A percentile compares a stretch with the other conserved stretches of the same genome.
These are phyloP conservation scores for Bucorvus abyssinicus DNA, from an alignment of 2,797 vertebrate genomes.

Conservation along the genomic window DNA sequence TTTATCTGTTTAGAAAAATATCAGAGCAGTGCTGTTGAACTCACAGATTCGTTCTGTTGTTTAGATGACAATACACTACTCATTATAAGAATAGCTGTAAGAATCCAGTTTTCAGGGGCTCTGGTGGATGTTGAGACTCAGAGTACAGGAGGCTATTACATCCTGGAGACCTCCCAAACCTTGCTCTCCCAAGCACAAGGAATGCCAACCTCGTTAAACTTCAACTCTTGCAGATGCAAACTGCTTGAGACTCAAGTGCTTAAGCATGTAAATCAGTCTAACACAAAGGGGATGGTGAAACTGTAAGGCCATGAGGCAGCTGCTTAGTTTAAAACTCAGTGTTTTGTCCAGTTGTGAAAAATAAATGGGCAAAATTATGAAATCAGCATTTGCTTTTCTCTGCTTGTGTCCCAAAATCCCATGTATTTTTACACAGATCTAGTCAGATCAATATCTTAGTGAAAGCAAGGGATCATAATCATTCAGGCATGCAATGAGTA, in stretches of 20 bases:
- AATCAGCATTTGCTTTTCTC: background rate
- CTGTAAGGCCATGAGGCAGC: background rate
- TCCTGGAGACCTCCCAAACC: background rate
- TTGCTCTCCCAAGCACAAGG: background rate
- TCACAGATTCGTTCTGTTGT: background rate
- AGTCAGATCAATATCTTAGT: background rate
- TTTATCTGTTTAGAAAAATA: background rate
- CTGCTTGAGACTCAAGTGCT: background rate
- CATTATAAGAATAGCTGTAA: background rate
- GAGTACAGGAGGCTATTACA: background rate
- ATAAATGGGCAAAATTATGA: background rate
- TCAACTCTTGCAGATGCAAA: background rate
- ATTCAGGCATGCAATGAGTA: background rate
- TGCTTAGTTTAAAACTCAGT: background rate
- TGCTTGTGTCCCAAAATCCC: background rate
- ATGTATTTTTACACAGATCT: background rate
- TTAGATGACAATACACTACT: background rate
- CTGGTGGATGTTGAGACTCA: background rate
- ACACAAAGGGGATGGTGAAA: background rate
- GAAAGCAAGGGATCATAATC: background rate
- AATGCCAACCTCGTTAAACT: background rate
- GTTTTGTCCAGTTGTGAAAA: background rate
- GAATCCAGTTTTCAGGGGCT: background rate
- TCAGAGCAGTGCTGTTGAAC: background rate
- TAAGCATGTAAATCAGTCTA: background rate